Evolutionary conservation across 2,797 vertebrate species (phyloP), one percentile per base, ranked within the genome.

Genomic region (Scolopax rusticola): DNA sequence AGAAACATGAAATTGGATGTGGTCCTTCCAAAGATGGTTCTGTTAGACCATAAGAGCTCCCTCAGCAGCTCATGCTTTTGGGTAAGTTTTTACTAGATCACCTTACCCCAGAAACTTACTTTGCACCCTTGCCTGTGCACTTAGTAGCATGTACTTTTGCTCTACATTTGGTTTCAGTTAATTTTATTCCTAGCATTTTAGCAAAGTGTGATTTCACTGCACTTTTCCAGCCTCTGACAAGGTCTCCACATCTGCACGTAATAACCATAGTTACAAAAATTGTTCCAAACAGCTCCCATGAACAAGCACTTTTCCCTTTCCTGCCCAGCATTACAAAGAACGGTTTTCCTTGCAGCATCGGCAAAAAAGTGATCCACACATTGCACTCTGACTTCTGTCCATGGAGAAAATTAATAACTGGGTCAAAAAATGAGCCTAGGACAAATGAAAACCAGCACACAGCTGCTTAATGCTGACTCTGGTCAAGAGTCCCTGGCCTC

Each of bases 161-260:
- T 90, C 25, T 30, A 47, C 28, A 30, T 61, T 92, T 78, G 6
- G 38, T 77, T 87, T 86, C n/a, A 48, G 32, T 48, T 36, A 54
- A 78, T 36, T 64, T 76, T 87, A 57, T 94, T 92, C 38, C 60
- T 71, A 93, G 57, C 67, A 89, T 57, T 70, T 95, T 83, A 87
- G 38, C 41, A 53, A 87, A 83, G 74, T 23, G 32, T n/a, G 79
- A 95, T 56, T 78, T 36, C 38, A 56, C 53, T 88, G 59, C 77
- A 78, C 32, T 59, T 90, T 56, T 61, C 41, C 65, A 90, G 56
- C 54, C 43, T 84, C 71, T 89, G 61, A 94, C 82, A 90, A 80
- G 70, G 56, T 28, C 73, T 90, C 84, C 30, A 41, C 0, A 0
- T 47, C 74, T 82, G 36, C 84, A 70, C 5, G 1, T 40, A 70